Evolutionary conservation across 2,888 invertebrate genomes (phyloP).

Genomic region (Polymixis lichenea): DNA sequence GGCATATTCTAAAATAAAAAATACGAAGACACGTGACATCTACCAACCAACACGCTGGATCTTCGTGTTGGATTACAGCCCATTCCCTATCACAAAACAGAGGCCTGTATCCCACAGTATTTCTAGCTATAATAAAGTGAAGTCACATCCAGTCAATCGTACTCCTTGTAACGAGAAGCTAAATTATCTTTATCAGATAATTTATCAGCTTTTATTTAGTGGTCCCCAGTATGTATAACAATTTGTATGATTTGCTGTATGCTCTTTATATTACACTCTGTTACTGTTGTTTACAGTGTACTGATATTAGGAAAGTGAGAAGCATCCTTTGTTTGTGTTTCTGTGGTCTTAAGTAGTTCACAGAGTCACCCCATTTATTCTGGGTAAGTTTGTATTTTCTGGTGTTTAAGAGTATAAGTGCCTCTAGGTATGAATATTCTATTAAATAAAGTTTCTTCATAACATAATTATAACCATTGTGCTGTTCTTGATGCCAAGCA

Average conservation of each 20-base stretch:
- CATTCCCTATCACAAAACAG: too few species aligned
- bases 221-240: slow-evolving; percentile 66
- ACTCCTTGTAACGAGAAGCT: slow-evolving; percentile 61
- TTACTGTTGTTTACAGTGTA: background rate
- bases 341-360: background rate
- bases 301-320: slow-evolving; percentile 2
- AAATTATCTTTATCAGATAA: slow-evolving; percentile 83
- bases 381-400: background rate
- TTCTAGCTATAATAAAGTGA: background rate
- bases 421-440: too few species aligned
- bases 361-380: background rate
- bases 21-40: too few species aligned
- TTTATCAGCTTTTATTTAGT: slow-evolving; percentile 83
- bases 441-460: too few species aligned
- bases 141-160: slow-evolving; percentile 68
- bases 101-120: too few species aligned
- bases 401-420: too few species aligned
- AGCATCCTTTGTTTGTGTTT: background rate
- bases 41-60: too few species aligned
- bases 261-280: background rate
- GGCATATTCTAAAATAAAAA: too few species aligned
- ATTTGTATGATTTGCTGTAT: slow-evolving; percentile 78
- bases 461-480: too few species aligned
- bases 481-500: background rate
- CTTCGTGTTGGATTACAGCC: too few species aligned